Base-by-base conservation (phyloP, 2,797 vertebrate genomes). In the Pangasius djambal region DNA sequence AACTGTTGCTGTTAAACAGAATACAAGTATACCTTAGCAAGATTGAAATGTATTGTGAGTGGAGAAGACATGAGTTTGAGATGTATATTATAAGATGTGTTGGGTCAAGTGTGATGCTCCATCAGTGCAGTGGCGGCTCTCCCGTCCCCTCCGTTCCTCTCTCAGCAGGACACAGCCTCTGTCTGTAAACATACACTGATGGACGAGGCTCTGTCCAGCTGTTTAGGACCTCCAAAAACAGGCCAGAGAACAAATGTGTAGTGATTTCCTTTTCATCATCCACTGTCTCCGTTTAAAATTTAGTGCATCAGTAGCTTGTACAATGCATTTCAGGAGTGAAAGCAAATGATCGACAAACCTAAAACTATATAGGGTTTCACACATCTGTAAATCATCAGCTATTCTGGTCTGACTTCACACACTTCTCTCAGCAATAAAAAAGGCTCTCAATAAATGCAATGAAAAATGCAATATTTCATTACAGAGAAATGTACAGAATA, bases 101-200 rank as follows among this genome's bases (percentile, higher is more conserved):
- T 70, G 20, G 81, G 86, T 70, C 77, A 87, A 81, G 61, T 85
- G 63, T 78, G 65, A 77, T 78, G 78, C 83, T 91, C 83, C 86
- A 44, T 91, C 88, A 89, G 65, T 67, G 37, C 18, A 86, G 75
- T 88, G 88, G 90, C 87, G 2, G 83, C 34, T 81, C 78, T 81
- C 94, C 94, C 95, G 93, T 96, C 95, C 95, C 95, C 92, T 93
- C 93, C 94, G 93, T 95, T 95, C 94, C 94, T 92, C 94, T 94
- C 93, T 93, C 95, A 95, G 94, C 93, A 88, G 95, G 95, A 95
- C 95, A 92, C 90, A 91, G 79, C 92, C 75, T 93, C 92, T 92
- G 92, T 94, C 94, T 94, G 95, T 95, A 96, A 94, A 94, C 94
- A 93, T 94, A 82, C 92, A 86, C 93, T 96, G 96, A 96, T 94